phyloP scores from a whole-genome alignment of 2,113 vertebrate species.

The Pseudopipra pipra region DNA sequence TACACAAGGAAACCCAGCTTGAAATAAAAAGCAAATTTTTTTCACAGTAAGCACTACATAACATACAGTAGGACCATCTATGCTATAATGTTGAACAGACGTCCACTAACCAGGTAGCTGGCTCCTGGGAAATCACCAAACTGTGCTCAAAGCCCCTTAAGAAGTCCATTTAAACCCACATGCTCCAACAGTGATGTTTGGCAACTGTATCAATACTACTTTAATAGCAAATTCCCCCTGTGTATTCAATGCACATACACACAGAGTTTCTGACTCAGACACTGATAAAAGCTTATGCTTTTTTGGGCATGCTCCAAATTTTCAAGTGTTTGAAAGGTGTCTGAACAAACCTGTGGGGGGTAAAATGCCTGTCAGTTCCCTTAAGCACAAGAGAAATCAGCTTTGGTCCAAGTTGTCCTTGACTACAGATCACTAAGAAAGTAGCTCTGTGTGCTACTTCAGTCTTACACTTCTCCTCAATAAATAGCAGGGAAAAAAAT shows the following conservation, averaged over 20 bases:
- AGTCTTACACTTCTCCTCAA: neutral
- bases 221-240: neutral
- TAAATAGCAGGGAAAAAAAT: neutral
- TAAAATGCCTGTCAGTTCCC: neutral
- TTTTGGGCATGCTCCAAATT: neutral
- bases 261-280: neutral
- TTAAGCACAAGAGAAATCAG: neutral
- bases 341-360: neutral
- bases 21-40: neutral
- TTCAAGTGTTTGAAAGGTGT: neutral
- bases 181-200: neutral
- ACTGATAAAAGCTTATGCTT: neutral
- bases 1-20: neutral
- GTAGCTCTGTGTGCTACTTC: neutral
- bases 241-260: fast-evolving
- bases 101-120: neutral
- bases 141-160: neutral
- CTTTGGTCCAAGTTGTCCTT: neutral
- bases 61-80: neutral
- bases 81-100: neutral
- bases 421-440: neutral
- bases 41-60: neutral
- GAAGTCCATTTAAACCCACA: neutral
- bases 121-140: neutral
- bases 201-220: neutral